A percentile compares a stretch with the other conserved stretches of the same genome.
Evolutionary conservation across 2,888 invertebrate species (phyloP).

Genomic region (Drosophila anomalata): DNA sequence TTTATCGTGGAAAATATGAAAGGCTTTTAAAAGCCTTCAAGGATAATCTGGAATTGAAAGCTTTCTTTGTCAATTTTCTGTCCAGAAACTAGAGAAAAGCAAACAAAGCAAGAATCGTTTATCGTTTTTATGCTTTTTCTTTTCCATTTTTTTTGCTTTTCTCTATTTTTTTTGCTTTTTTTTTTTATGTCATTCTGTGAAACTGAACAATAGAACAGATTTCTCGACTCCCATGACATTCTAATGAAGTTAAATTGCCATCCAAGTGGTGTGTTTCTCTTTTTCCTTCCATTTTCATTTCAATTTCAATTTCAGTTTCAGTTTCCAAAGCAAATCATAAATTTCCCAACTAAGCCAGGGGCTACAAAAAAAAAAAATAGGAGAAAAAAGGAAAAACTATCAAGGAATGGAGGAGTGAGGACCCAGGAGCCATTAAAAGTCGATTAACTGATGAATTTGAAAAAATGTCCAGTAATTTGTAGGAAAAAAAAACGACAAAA

Average conservation of each 20-base stretch:
- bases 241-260: constrained; percentile 63
- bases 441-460: constrained; percentile 14
- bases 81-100: constrained; percentile 4
- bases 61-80: not conserved
- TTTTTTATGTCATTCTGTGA: not conserved
- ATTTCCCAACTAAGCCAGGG: constrained; percentile 14
- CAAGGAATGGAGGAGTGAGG: not conserved
- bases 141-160: not conserved
- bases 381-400: not conserved
- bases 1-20: not conserved
- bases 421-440: constrained; percentile 15
- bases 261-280: constrained; percentile 22
- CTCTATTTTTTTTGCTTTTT: not conserved
- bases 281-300: constrained; percentile 26
- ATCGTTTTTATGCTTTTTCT: constrained; percentile 10
- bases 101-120: constrained; percentile 11
- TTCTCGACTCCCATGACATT: constrained; percentile 54
- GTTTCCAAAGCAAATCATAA: constrained; percentile 19
- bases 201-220: constrained; percentile 11
- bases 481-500: not conserved
- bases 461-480: not conserved
- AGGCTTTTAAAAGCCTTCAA: not conserved
- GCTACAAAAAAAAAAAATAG: not conserved
- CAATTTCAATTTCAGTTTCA: constrained; percentile 24
- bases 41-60: constrained; percentile 1